phyloP scores from a whole-genome alignment of 2,113 vertebrate species.

The Zapus hudsonius region DNA sequence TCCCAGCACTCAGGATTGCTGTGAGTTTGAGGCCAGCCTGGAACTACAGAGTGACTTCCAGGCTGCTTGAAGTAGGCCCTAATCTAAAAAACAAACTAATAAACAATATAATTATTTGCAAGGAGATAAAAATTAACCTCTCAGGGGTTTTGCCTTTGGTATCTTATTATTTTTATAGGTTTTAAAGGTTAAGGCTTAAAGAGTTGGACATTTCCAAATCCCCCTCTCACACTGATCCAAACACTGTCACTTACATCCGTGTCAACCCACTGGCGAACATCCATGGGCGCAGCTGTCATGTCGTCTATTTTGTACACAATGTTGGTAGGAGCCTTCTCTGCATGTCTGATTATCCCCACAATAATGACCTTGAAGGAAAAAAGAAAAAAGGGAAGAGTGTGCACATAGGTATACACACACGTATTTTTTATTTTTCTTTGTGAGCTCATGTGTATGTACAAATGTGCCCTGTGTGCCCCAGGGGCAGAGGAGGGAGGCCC shows the following conservation, averaged over 20 bases:
- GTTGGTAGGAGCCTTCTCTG: conserved; percentile 96
- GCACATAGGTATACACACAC: no score
- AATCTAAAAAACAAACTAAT: no score
- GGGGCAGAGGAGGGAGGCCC: no score
- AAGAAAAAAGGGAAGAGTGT: not conserved
- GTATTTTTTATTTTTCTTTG: no score
- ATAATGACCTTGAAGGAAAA: conserved; percentile 88
- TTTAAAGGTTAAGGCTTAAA: conserved; percentile 16
- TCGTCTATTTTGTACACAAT: conserved; percentile 98
- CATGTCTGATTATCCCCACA: conserved; percentile 92
- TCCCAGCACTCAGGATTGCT: no score
- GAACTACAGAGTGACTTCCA: no score
- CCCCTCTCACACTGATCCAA: not conserved
- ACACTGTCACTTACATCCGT: conserved; percentile 89
- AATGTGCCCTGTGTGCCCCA: no score
- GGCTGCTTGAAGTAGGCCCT: no score
- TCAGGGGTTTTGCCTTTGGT: not conserved
- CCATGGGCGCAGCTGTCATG: conserved; percentile 95
- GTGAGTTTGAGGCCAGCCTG: no score
- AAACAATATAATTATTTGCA: no score
- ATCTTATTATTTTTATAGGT: conserved; percentile 35
- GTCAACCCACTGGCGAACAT: conserved; percentile 98
- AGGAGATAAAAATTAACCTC: not conserved
- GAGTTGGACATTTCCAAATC: not conserved
- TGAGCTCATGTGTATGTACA: no score